Percentiles rank a stretch among this genome's conserved stretches.
These are phyloP conservation scores for Macrosiphum euphorbiae DNA, from an alignment of 2,888 invertebrate genomes.

Conservation along the genomic window DNA sequence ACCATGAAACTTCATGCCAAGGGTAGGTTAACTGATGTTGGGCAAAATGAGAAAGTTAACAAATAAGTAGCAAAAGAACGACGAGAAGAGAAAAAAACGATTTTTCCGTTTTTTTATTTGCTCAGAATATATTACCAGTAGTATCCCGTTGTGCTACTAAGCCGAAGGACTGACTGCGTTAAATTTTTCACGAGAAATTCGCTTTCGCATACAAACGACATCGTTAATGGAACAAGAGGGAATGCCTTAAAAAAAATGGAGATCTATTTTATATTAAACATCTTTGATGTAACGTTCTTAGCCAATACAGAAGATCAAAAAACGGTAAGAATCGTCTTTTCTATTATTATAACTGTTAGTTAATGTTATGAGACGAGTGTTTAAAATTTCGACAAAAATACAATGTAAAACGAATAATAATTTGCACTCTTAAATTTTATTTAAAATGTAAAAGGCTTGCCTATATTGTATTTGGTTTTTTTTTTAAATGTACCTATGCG, in stretches of 20 bases:
- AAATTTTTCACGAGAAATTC: constrained; percentile 52
- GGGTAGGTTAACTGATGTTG: constrained; percentile 48
- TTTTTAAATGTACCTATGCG: neutral
- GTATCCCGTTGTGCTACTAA: constrained; percentile 48
- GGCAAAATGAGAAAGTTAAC: constrained; percentile 56
- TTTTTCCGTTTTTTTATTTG: constrained; percentile 41
- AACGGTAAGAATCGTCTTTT: neutral
- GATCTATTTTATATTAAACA: constrained; percentile 45
- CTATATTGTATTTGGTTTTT: neutral
- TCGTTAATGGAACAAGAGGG: constrained; percentile 53
- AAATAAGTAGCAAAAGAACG: constrained; percentile 42
- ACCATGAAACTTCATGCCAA: constrained; percentile 6
- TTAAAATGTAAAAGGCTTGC: neutral
- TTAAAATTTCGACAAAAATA: neutral
- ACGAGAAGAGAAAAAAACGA: constrained; percentile 2
- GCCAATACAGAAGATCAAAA: neutral
- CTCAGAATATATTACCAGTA: constrained; percentile 52
- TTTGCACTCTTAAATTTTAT: neutral
- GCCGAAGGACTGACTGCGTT: constrained; percentile 36
- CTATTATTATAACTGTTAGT: neutral
- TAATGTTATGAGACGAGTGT: neutral
- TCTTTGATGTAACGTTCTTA: constrained; percentile 34
- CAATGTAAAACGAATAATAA: neutral
- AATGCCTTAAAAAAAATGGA: neutral
- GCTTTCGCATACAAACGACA: constrained; percentile 56